These are phyloP conservation scores for Harpalus rufipes DNA, from an alignment of 2,888 invertebrate species.

Conservation along the genomic window DNA sequence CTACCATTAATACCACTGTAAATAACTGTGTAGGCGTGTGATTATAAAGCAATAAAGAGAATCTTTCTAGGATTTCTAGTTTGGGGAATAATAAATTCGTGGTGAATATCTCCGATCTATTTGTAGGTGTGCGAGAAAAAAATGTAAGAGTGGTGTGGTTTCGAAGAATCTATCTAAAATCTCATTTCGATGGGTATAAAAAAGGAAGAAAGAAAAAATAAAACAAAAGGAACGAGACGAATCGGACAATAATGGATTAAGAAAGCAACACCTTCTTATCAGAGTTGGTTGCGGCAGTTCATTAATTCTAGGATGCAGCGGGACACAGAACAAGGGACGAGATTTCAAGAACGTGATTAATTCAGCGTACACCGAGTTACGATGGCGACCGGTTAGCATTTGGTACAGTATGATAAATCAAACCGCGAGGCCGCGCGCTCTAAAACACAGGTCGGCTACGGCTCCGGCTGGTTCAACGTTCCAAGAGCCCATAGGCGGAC, in stretches of 20 bases:
- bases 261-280: constrained; percentile 65
- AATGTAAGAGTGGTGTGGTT: constrained; percentile 4
- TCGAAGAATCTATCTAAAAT: constrained; percentile 53
- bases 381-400: constrained; percentile 55
- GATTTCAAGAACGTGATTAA: constrained; percentile 65
- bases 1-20: no score
- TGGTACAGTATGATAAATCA: constrained; percentile 61
- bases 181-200: constrained; percentile 46
- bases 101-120: not conserved
- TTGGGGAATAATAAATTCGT: not conserved
- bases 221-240: constrained; percentile 45
- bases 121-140: not conserved
- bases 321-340: constrained; percentile 29
- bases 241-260: constrained; percentile 61
- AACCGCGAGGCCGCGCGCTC: constrained; percentile 15
- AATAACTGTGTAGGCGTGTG: not conserved
- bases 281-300: constrained; percentile 61
- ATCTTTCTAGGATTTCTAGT: not conserved
- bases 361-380: constrained; percentile 61
- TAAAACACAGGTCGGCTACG: constrained; percentile 20
- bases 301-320: constrained; percentile 55
- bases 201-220: constrained; percentile 37
- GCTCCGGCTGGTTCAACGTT: constrained; percentile 17
- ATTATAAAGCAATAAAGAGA: not conserved
- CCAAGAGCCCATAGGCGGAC: constrained; percentile 12